Base-by-base conservation (phyloP, 2,797 vertebrate species). In the Echiichthys vipera region DNA sequence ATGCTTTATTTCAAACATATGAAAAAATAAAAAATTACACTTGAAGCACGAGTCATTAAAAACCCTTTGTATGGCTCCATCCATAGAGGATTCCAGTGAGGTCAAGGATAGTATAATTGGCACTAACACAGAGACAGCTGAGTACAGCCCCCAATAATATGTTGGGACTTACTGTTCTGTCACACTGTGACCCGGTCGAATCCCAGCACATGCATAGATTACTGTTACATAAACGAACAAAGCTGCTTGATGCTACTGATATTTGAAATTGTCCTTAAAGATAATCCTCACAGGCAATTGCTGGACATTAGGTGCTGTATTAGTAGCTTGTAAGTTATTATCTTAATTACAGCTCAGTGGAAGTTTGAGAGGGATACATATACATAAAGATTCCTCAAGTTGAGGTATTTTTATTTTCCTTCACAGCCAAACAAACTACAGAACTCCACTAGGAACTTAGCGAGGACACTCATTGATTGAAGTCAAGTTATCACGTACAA, bases 401-500 rank as follows among this genome's bases (percentile, higher is more conserved):
- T 29, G 5, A 74, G 2, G 61, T 86, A 81, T 85, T 90, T 89
- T 80, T 12, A 61, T 58, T 78, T 71, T 7, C 46, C 66, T 77
- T 83, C 45, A 58, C 54, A 57, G 68, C 36, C 65, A 79, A 84
- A 69, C 43, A 61, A 88, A 73, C 69, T 53, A 66, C 5, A 77
- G 71, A 8, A 1, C 70, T 71, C 15, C 13, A 5, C 9, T 13
- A 14, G 65, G 61, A 74, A 78, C 73, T 89, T 80, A 75, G 78
- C 79, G 63, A 71, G 53, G 78, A 65, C 86, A 25, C 87, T 86
- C 81, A 77, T 77, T 84, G 74, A 88, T 47, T 67, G 65, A 84
- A 84, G 83, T 86, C 85, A 56, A 81, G 61, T 90, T 84, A 85
- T 91, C 91, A 93, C 88, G 80, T 91, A 90, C 81, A 67, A 58